A percentile compares a stretch with the other conserved stretches of the same genome.
phyloP scores from a whole-genome alignment of 2,797 vertebrate species.

The Molossus molossus region DNA sequence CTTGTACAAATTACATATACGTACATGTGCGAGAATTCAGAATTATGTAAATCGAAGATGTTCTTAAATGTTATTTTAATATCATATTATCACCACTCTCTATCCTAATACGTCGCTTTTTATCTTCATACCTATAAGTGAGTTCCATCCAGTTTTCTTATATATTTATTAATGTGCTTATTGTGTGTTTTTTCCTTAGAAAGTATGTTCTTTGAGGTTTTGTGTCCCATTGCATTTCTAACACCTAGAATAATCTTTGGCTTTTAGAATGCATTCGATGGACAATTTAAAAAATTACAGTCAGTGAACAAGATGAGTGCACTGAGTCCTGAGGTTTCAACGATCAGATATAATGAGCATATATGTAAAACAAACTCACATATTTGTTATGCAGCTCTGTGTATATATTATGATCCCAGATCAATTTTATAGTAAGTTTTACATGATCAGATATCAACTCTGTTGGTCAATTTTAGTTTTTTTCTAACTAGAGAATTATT shows the following conservation, averaged over 20 bases:
- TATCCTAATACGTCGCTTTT: background rate
- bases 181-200: background rate
- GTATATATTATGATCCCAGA: background rate
- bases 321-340: background rate
- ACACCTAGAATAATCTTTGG: conserved; percentile 20
- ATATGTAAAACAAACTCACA: background rate
- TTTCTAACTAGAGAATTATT: background rate
- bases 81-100: background rate
- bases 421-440: background rate
- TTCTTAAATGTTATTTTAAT: background rate
- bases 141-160: background rate
- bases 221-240: background rate
- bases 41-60: conserved; percentile 26
- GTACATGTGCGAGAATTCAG: background rate
- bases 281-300: conserved; percentile 11
- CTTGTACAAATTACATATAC: background rate
- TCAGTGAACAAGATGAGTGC: background rate
- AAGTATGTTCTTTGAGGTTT: conserved; percentile 12
- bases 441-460: background rate
- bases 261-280: background rate
- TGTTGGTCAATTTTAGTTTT: background rate
- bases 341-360: background rate
- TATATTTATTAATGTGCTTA: background rate
- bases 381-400: background rate
- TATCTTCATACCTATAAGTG: background rate